Percentiles rank a stretch among this genome's conserved stretches.
Conservation (phyloP, 2,888 invertebrate species). For the Tinea pellionella region DNA sequence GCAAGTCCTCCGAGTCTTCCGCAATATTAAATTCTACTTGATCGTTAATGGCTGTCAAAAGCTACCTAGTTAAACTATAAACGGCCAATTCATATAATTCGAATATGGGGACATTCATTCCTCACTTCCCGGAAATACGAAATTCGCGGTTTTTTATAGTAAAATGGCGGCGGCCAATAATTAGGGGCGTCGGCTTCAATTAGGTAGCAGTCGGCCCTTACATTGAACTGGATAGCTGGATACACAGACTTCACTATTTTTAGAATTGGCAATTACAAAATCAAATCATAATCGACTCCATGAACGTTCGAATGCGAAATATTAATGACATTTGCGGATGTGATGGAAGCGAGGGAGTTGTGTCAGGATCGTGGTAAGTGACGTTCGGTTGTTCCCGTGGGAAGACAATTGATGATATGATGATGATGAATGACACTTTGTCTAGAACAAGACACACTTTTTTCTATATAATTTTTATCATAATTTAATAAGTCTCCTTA, state of each 20-base stretch:
- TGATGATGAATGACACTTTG: too few species aligned
- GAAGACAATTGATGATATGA: too few species aligned
- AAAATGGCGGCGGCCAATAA: conserved; percentile 22
- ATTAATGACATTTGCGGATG: too few species aligned
- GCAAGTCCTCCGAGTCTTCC: background rate
- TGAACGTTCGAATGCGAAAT: too few species aligned
- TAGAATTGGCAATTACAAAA: conserved; percentile 17
- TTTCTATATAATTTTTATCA: too few species aligned
- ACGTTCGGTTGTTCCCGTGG: too few species aligned
- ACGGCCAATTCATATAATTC: conserved; percentile 2
- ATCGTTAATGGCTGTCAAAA: background rate
- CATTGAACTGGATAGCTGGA: conserved; percentile 21
- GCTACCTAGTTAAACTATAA: conserved; percentile 6
- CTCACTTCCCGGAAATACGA: conserved; percentile 27
- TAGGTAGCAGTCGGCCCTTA: conserved; percentile 22
- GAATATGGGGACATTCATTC: conserved; percentile 6
- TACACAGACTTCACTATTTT: background rate
- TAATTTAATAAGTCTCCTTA: too few species aligned
- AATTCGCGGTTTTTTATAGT: conserved; percentile 33
- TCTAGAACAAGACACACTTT: too few species aligned
- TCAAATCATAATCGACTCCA: too few species aligned
- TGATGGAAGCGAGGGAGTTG: too few species aligned
- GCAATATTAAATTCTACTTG: background rate
- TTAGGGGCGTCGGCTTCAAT: conserved; percentile 26
- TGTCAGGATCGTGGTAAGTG: too few species aligned